Percentiles rank a stretch among this genome's conserved stretches.
Conservation (phyloP, 2,888 invertebrate genomes). For the Oscheius myriophilus region DNA sequence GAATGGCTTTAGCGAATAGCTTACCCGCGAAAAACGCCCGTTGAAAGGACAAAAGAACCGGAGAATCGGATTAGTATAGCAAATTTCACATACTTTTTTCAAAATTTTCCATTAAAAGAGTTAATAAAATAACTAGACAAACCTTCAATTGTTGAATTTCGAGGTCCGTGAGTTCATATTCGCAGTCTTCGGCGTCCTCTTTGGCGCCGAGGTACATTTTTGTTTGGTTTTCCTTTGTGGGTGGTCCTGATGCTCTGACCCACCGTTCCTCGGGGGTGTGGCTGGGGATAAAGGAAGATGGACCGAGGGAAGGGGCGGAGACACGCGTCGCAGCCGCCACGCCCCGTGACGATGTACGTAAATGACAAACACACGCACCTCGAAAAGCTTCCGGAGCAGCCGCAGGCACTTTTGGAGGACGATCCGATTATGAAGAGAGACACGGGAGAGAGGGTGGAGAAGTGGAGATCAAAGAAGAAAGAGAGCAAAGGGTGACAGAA, state of each 20-base stretch:
- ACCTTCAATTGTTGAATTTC: slow-evolving; percentile 66
- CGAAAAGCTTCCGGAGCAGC: slow-evolving; percentile 8
- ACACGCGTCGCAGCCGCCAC: neutral
- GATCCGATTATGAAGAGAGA: neutral
- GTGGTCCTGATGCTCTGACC: neutral
- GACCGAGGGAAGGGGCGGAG: slow-evolving; percentile 8
- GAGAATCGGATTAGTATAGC: no score
- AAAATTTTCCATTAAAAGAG: no score
- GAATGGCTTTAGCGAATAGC: no score
- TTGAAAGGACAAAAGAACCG: no score
- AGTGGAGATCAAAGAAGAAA: neutral
- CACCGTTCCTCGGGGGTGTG: no score
- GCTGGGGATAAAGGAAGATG: neutral
- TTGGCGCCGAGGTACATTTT: slow-evolving; percentile 21
- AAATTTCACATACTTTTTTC: no score
- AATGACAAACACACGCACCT: slow-evolving; percentile 12
- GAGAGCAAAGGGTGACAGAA: no score
- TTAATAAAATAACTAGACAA: neutral
- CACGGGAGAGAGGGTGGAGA: slow-evolving; percentile 19
- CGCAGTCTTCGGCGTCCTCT: slow-evolving; percentile 20
- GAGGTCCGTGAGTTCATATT: slow-evolving; percentile 60
- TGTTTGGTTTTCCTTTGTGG: neutral
- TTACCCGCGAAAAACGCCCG: no score
- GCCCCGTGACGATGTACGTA: slow-evolving; percentile 9
- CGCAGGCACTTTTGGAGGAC: slow-evolving; percentile 1